phyloP scores from a whole-genome alignment of 2,113 vertebrate species.

The Sander vitreus region DNA sequence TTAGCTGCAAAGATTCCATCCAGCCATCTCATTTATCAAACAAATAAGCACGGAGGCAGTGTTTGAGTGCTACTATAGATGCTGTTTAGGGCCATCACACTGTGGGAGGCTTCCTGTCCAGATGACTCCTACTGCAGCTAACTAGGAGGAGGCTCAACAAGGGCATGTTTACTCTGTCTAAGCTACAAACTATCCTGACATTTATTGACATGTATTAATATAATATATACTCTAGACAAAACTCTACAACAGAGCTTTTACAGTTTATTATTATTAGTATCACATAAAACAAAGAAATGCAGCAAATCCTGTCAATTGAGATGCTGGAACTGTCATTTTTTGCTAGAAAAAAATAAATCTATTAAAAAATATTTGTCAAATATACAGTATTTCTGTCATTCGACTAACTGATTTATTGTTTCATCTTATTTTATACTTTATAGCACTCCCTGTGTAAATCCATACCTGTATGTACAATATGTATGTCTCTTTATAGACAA shows the following conservation, averaged over 20 bases:
- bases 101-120: conserved; percentile 69
- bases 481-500: neutral
- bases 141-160: conserved; percentile 27
- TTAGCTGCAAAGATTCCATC: conserved; percentile 59
- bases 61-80: conserved; percentile 32
- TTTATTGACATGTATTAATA: conserved; percentile 15
- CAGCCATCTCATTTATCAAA: conserved; percentile 62
- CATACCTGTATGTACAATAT: neutral
- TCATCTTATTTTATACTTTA: neutral
- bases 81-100: conserved; percentile 44
- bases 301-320: neutral
- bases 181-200: conserved; percentile 11
- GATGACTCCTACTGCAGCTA: conserved; percentile 61
- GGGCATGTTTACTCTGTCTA: conserved; percentile 18
- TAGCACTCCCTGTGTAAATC: neutral
- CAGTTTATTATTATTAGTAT: too few species aligned
- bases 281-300: neutral
- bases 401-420: neutral
- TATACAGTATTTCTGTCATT: neutral
- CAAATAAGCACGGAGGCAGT: conserved; percentile 54
- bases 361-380: neutral
- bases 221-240: neutral
- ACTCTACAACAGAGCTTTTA: neutral
- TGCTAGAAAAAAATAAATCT: neutral
- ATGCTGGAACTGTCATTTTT: neutral